Conservation (phyloP, 2,113 vertebrate species). For the Sylvilagus bachmani region DNA sequence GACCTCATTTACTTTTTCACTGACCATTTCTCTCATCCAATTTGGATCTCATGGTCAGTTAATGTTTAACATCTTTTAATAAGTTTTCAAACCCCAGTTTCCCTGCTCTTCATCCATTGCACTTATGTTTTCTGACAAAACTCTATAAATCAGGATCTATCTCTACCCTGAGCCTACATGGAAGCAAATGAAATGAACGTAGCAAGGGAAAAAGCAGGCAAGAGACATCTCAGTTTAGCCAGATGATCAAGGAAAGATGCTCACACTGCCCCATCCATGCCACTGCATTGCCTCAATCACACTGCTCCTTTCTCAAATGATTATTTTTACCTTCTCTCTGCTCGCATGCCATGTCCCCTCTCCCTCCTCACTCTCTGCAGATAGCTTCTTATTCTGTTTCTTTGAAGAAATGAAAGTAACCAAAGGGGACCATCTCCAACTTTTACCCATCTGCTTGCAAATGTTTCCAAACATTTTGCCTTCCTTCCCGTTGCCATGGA, state of each 20-base stretch:
- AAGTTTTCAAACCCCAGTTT: not conserved
- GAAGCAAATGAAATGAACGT: not conserved
- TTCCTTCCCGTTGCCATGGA: not conserved
- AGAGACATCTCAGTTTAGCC: not conserved
- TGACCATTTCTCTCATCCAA: not conserved
- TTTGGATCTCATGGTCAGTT: not conserved
- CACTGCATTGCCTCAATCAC: not conserved
- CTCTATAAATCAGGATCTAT: not conserved
- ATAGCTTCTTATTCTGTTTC: constrained; percentile 16
- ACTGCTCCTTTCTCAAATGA: not conserved
- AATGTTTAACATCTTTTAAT: not conserved
- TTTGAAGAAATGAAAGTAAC: constrained; percentile 6
- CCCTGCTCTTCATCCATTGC: not conserved
- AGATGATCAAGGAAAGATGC: fast-evolving
- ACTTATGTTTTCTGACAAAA: not conserved
- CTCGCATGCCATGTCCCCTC: not conserved
- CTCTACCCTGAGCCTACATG: not conserved
- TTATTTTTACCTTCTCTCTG: not conserved
- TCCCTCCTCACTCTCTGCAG: not conserved
- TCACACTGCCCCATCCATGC: not conserved
- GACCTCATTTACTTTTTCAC: not conserved
- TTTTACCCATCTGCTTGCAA: not conserved
- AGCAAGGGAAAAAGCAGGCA: not conserved
- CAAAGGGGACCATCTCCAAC: not conserved
- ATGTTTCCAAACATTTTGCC: not conserved